Conservation (phyloP, 2,888 invertebrate genomes). For the Amblyjoppa proteus region DNA sequence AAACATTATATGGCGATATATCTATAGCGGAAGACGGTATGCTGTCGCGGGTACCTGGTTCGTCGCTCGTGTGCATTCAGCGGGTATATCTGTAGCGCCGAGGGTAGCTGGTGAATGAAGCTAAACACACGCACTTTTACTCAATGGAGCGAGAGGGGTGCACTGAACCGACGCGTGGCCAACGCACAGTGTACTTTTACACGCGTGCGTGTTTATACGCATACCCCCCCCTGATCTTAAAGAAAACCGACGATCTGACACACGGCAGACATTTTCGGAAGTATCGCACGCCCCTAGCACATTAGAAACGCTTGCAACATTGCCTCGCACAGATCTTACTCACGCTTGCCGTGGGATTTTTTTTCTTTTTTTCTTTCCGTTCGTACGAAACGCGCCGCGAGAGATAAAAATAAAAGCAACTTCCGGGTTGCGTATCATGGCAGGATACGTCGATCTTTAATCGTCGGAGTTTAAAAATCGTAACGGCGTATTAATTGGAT, state of each 20-base stretch:
- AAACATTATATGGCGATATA: background rate
- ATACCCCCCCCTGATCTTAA: slow-evolving; percentile 74
- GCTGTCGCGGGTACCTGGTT: slow-evolving; percentile 14
- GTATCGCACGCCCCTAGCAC: background rate
- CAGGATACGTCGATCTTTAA: background rate
- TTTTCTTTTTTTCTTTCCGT: background rate
- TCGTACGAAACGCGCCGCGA: background rate
- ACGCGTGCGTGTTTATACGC: slow-evolving; percentile 78
- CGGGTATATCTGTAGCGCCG: slow-evolving; percentile 67
- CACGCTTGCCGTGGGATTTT: background rate
- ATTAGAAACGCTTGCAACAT: slow-evolving; percentile 21
- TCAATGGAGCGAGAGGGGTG: slow-evolving; percentile 74
- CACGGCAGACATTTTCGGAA: slow-evolving; percentile 73
- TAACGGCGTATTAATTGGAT: background rate
- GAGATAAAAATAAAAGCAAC: slow-evolving; percentile 10
- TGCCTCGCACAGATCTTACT: slow-evolving; percentile 1
- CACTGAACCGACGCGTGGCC: slow-evolving; percentile 61
- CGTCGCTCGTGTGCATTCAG: slow-evolving; percentile 64
- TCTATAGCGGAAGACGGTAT: background rate
- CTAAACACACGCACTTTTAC: slow-evolving; percentile 76
- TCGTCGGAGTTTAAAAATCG: background rate
- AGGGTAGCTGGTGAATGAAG: slow-evolving; percentile 79
- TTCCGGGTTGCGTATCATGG: background rate
- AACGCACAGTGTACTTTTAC: slow-evolving; percentile 75
- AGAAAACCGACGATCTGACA: slow-evolving; percentile 73